Conservation (phyloP, 2,113 vertebrate species). For the Aspiorhynchus laticeps region DNA sequence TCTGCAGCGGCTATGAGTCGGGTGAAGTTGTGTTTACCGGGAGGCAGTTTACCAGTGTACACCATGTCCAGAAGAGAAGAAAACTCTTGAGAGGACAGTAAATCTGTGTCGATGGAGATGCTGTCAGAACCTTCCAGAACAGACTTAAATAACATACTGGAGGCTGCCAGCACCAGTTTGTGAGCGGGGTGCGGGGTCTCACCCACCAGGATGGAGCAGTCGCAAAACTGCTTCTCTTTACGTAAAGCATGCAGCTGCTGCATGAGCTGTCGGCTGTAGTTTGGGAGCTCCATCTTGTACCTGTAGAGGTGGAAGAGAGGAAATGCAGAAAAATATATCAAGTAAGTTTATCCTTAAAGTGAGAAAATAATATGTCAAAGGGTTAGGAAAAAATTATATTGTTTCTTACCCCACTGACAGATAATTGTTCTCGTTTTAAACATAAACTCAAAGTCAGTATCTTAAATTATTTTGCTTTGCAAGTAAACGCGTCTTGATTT, state of each 20-base stretch:
- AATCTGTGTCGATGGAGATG: constrained; percentile 80
- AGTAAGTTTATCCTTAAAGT: neutral
- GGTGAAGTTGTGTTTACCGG: constrained; percentile 86
- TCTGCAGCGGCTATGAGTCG: constrained; percentile 83
- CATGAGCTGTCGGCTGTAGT: constrained; percentile 85
- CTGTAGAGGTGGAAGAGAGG: constrained; percentile 18
- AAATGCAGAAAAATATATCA: neutral
- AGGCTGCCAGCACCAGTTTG: constrained; percentile 86
- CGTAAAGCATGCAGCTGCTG: constrained; percentile 83
- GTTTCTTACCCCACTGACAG: neutral
- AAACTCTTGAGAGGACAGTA: constrained; percentile 86
- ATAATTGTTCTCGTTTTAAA: neutral
- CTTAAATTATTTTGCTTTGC: neutral
- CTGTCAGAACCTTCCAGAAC: constrained; percentile 82
- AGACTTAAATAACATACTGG: constrained; percentile 88
- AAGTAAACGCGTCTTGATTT: neutral
- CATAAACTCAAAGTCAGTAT: neutral
- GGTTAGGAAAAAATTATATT: neutral
- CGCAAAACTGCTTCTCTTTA: constrained; percentile 85
- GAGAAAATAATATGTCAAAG: neutral
- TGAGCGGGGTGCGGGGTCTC: constrained; percentile 80
- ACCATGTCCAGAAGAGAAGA: constrained; percentile 84
- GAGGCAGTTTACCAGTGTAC: constrained; percentile 83
- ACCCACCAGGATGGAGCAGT: constrained; percentile 84
- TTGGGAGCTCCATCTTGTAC: constrained; percentile 80